A percentile compares a stretch with the other conserved stretches of the same genome.
Conservation (phyloP, 2,797 vertebrate species). For the Poecilia wingei region DNA sequence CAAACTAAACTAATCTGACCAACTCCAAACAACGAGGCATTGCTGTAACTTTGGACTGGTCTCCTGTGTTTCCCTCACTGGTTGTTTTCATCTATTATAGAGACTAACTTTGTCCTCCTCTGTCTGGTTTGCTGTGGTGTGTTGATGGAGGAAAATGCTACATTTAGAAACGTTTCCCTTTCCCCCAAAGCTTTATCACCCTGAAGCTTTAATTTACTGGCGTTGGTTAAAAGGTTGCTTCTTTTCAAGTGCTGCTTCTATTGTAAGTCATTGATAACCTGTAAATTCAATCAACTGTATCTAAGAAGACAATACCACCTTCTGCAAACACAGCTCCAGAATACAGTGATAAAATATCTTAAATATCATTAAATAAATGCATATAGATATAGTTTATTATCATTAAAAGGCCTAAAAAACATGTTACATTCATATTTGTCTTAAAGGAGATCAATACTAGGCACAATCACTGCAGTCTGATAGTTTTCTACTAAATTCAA, state of each 20-base stretch:
- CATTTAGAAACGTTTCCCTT: neutral
- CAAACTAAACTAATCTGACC: conserved; percentile 1
- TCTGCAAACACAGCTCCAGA: neutral
- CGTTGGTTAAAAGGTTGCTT: neutral
- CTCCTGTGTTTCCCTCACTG: conserved; percentile 5
- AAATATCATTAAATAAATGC: no score
- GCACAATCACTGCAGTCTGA: no score
- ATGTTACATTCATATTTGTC: neutral
- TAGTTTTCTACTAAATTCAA: no score
- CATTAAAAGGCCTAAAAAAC: no score
- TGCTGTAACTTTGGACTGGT: neutral
- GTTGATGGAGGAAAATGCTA: neutral
- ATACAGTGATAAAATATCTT: neutral
- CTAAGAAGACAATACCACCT: neutral
- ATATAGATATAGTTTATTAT: no score
- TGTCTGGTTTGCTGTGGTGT: conserved; percentile 34
- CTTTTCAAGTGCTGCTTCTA: neutral
- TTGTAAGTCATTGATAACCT: neutral
- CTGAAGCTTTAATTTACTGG: neutral
- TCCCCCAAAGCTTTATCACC: neutral
- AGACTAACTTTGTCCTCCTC: conserved; percentile 3
- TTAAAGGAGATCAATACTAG: neutral
- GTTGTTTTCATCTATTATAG: neutral
- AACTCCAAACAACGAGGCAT: neutral
- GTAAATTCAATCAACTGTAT: neutral